These are phyloP conservation scores for Caenorhabditis becei DNA, from an alignment of 2,888 invertebrate genomes.

Conservation along the genomic window DNA sequence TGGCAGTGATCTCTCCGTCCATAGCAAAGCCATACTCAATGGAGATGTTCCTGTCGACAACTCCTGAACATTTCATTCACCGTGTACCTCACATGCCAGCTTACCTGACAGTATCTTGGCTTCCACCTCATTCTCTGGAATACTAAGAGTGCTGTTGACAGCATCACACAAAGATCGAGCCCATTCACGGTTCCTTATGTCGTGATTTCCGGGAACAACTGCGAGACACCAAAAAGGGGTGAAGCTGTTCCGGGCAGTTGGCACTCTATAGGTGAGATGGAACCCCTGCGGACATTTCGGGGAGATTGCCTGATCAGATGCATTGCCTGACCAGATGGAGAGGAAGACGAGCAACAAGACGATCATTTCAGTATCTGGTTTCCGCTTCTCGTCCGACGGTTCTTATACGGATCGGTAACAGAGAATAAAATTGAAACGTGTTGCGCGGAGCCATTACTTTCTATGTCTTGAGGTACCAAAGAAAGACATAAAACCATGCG, in stretches of 20 bases:
- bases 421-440: not conserved
- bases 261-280: not conserved
- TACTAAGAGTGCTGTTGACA: not conserved
- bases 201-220: not conserved
- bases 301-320: too few species aligned
- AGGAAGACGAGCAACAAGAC: constrained; percentile 20
- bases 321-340: not conserved
- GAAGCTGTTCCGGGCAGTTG: constrained; percentile 22
- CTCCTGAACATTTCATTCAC: too few species aligned
- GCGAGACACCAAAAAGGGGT: constrained; percentile 28
- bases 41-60: not conserved
- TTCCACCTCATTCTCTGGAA: constrained; percentile 16
- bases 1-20: constrained; percentile 8
- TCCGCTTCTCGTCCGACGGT: not conserved
- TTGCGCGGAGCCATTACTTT: not conserved
- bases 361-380: constrained; percentile 6
- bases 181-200: not conserved
- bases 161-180: not conserved
- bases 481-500: too few species aligned
- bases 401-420: not conserved
- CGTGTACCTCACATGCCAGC: too few species aligned
- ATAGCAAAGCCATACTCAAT: not conserved
- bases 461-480: not conserved
- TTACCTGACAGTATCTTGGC: not conserved
- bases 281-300: constrained; percentile 27